phyloP scores from a whole-genome alignment of 2,113 vertebrate genomes.

The Cheilinus undulatus region DNA sequence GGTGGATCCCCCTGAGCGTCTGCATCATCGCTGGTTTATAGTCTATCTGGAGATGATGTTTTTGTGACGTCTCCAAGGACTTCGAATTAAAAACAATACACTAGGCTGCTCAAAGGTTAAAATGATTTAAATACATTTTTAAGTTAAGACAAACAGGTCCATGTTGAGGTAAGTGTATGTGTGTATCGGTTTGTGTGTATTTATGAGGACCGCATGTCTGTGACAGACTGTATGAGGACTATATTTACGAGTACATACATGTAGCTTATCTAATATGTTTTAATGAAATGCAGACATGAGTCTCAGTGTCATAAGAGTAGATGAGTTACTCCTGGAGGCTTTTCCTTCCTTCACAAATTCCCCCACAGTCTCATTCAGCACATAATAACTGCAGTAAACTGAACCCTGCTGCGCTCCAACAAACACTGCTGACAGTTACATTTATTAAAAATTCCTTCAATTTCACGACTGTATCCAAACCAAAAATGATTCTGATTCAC shows the following conservation, averaged over 20 bases:
- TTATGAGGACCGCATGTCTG: too few species aligned
- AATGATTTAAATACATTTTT: neutral
- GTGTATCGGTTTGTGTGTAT: neutral
- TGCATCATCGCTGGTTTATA: too few species aligned
- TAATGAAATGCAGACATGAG: too few species aligned
- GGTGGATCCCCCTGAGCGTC: too few species aligned
- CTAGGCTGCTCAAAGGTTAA: neutral
- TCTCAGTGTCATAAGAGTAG: too few species aligned
- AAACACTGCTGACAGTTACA: slow-evolving; percentile 3
- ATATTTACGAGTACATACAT: too few species aligned
- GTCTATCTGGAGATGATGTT: neutral
- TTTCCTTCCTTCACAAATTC: slow-evolving; percentile 39
- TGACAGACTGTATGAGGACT: too few species aligned
- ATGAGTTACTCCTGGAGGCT: neutral
- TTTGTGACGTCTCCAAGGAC: neutral
- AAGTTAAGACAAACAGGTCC: too few species aligned
- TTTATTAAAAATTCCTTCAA: slow-evolving; percentile 2
- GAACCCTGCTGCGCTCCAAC: neutral
- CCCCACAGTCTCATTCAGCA: slow-evolving; percentile 19
- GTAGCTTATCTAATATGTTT: too few species aligned
- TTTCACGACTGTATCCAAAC: neutral
- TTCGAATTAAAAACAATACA: neutral
- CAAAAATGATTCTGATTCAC: neutral
- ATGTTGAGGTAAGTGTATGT: too few species aligned
- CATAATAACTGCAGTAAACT: slow-evolving; percentile 15